Percentiles rank a stretch among this genome's conserved stretches.
These are phyloP conservation scores for Pedicia rivosa DNA, from an alignment of 2,888 invertebrate genomes.

Conservation along the genomic window DNA sequence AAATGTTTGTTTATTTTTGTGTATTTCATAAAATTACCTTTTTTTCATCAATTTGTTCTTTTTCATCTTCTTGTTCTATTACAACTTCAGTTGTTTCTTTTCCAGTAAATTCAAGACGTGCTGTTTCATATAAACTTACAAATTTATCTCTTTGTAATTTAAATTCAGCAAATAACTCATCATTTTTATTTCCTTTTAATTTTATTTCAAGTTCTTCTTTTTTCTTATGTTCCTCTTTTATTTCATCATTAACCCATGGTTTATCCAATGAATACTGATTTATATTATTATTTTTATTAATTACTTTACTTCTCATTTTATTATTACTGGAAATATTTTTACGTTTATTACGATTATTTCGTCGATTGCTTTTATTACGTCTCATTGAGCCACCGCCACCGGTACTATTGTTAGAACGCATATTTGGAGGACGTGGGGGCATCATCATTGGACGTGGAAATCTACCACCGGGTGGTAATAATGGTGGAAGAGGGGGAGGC, in stretches of 20 bases:
- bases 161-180: conserved; percentile 38
- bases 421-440: conserved; percentile 7
- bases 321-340: conserved; percentile 1
- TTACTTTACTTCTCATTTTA: conserved; percentile 5
- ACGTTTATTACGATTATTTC: conserved; percentile 6
- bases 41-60: too few species aligned
- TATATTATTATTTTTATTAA: conserved; percentile 19
- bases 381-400: conserved; percentile 8
- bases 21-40: conserved; percentile 24
- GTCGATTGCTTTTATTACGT: conserved; percentile 8
- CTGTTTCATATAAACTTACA: conserved; percentile 36
- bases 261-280: conserved; percentile 34
- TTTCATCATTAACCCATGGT: conserved; percentile 40
- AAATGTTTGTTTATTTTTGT: not conserved
- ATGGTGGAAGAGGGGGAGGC: conserved; percentile 5
- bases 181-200: conserved; percentile 31
- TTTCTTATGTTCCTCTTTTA: conserved; percentile 36
- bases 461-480: conserved; percentile 7
- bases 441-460: conserved; percentile 7
- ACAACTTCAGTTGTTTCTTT: conserved; percentile 21
- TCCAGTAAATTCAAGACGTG: conserved; percentile 36
- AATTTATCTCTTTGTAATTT: conserved; percentile 41
- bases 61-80: too few species aligned
- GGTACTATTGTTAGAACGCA: conserved; percentile 4
- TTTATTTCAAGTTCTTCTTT: conserved; percentile 37